Evolutionary conservation across 2,888 invertebrate genomes (phyloP), one percentile per base, ranked within the genome.

Genomic region (Neria commutata): DNA sequence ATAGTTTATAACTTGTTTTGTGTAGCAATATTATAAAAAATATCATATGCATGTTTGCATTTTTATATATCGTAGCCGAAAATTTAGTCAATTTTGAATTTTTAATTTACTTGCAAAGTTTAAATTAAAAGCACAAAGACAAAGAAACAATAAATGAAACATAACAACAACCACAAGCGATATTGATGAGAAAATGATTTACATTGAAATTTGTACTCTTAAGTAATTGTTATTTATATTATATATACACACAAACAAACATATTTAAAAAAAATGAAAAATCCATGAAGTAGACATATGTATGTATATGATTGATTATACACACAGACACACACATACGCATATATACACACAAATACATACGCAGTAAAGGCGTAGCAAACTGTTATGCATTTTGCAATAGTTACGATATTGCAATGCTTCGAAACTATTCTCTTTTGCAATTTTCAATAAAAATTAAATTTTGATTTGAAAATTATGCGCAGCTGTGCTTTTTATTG

Each of bases 191-290:
- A 29, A 14, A 33, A 16, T 19, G 8, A 33, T 25, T 34, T 48
- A 23, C 37, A 33, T 34, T 11, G 5, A 48, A 10, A 40, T n/a
- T 10, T 3, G 19, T 23, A 33, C 19, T 47, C 26, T n/a, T 50
- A 54, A 50, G 45, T 53, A 50, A 46, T 57, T 51, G 29, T 61
- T 45, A 51, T 52, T 56, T 51, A 54, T 58, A 52, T 51, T 54
- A 46, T 51, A 47, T 25, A 23, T 16, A 47, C n/a, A 19, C 3
- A 17, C 3, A 5, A 37, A 37, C 14, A 37, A 37, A 37, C 14
- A 37, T 37, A 37, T 37, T 37, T n/a, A n/a, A n/a, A n/a, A n/a
- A n/a, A n/a, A n/a, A n/a, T n/a, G n/a, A n/a, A n/a, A n/a, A n/a
- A n/a, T n/a, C n/a, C n/a, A n/a, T n/a, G n/a, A n/a, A n/a, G n/a